These are phyloP conservation scores for Grallaria varia DNA, from an alignment of 2,113 vertebrate genomes.

Conservation along the genomic window DNA sequence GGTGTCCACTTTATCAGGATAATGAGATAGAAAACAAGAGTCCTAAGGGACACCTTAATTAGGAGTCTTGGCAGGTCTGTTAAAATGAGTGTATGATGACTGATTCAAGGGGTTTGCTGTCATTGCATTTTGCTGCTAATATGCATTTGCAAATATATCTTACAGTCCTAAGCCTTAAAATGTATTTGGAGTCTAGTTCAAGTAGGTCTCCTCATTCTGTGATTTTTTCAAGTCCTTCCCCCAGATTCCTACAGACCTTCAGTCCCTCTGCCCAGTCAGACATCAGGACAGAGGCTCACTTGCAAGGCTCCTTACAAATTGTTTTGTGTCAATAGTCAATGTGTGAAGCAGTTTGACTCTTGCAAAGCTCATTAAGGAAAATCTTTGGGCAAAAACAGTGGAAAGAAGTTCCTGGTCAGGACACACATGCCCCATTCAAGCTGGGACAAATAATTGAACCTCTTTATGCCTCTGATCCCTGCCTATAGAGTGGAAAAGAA, in stretches of 20 bases:
- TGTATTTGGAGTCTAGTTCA: background rate
- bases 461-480: background rate
- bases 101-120: background rate
- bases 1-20: conserved; percentile 64
- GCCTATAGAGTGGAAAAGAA: background rate
- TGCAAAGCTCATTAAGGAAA: background rate
- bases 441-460: background rate
- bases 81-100: conserved; percentile 12
- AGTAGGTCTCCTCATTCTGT: background rate
- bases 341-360: background rate
- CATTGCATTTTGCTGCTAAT: background rate
- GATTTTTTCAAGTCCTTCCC: background rate
- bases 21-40: conserved; percentile 54
- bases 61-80: conserved; percentile 39
- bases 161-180: background rate
- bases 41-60: conserved; percentile 57
- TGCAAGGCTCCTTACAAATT: background rate
- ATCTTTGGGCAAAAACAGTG: background rate
- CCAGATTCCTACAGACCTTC: background rate
- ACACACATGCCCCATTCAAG: background rate
- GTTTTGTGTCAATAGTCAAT: rapidly evolving
- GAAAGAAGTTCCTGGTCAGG: background rate
- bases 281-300: background rate
- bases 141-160: background rate
- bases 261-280: background rate